Evolutionary conservation across 2,797 vertebrate species (phyloP), one percentile per base, ranked within the genome.

Genomic region (Micromesistius poutassou): DNA sequence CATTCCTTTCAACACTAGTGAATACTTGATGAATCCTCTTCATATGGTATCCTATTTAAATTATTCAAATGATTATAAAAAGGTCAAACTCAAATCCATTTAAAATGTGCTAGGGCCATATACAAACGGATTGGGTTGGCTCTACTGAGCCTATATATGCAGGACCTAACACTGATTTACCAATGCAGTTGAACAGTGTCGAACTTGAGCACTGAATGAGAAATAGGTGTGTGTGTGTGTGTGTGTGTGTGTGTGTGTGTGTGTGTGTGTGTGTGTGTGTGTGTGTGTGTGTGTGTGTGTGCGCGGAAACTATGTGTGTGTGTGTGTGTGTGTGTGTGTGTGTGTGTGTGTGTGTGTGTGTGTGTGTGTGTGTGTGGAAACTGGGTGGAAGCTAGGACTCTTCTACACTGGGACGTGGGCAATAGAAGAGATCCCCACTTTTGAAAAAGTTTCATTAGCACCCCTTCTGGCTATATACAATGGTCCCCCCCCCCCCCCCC

Each of bases 391-490:
- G 40, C 12, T 16, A 16, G 40, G 40, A 13, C 40, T 42, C 40
- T 42, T 42, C 13, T 42, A 13, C 40, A 16, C 40, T 42, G 40
- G 4, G 40, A 42, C 14, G 19, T 22, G 46, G 46, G 46, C 19
- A 22, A 55, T 55, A 4, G 46, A 5, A 55, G 14, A 55, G 5
- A 55, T 55, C 46, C 46, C 16, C 46, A 19, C 19, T 3, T 55
- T 55, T 13, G 46, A 25, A 28, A 28, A 50, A n/a, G 22, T 66
- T 36, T 30, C 66, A 76, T 76, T 70, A 75, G 86, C 84, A 81
- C 85, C 87, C 85, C 85, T 42, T 33, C 77, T 79, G 84, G 85
- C 74, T 80, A 71, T 12, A 79, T 35, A 30, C 40, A 66, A 31
- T 13, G 25, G 25, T 68, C 33, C 72, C 73, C 76, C 22, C 82